A percentile compares a stretch with the other conserved stretches of the same genome.
Evolutionary conservation across 37 sponge, comb jelly and placozoan genomes (phyloP).

Genomic region (Spongilla lacustris): DNA sequence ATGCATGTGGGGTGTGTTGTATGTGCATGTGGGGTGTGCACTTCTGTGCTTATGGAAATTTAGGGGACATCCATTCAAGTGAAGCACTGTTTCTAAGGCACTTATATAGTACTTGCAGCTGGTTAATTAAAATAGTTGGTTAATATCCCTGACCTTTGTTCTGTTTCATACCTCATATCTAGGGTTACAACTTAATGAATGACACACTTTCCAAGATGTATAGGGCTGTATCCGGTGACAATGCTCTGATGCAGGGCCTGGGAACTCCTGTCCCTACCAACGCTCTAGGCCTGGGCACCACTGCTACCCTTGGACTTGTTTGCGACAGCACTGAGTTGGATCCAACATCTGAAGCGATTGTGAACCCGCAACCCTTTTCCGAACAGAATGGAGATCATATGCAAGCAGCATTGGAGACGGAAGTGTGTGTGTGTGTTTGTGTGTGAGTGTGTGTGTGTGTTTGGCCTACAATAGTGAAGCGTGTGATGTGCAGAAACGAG

Average conservation of each 20-base stretch:
- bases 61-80: no score
- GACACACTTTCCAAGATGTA: constrained; percentile 25
- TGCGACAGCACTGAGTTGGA: background rate
- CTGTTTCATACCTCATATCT: background rate
- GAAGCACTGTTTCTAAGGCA: no score
- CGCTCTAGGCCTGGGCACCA: background rate
- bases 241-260: background rate
- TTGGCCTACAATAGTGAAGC: no score
- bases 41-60: background rate
- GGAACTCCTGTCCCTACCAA: background rate
- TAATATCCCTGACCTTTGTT: no score
- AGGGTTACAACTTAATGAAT: constrained; percentile 37
- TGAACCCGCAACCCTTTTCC: no score
- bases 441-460: no score
- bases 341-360: background rate
- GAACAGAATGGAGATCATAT: no score
- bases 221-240: background rate
- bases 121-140: background rate
- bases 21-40: background rate
- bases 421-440: background rate
- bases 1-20: no score
- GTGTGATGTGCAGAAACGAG: no score
- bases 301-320: background rate
- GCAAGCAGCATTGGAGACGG: background rate
- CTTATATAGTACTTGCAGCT: background rate